A percentile compares a stretch with the other conserved stretches of the same genome.
Conservation (phyloP, 2,113 vertebrate species). For the Neolamprologus hecqui region DNA sequence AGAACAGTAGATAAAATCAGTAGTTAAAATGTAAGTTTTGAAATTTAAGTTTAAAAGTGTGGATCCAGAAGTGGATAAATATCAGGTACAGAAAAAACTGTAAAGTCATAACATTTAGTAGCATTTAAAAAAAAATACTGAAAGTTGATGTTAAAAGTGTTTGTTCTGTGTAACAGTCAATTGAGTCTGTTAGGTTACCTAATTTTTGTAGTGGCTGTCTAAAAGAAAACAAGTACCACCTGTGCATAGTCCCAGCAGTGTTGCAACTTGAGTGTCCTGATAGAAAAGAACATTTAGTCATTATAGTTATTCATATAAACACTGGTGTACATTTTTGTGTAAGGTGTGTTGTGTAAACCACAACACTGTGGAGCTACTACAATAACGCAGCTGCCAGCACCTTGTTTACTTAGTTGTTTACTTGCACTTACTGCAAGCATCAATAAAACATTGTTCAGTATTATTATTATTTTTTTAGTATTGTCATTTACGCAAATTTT, state of each 20-base stretch:
- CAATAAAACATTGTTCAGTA: background rate
- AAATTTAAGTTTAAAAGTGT: too few species aligned
- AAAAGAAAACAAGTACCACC: background rate
- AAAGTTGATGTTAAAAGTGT: background rate
- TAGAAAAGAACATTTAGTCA: background rate
- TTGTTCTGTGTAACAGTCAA: background rate
- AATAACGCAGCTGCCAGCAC: background rate
- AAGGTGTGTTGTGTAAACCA: background rate
- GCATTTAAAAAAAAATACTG: fast-evolving
- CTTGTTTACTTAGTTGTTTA: background rate
- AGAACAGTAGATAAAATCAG: too few species aligned
- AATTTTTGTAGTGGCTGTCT: background rate
- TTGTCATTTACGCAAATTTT: background rate
- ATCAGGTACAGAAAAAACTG: background rate
- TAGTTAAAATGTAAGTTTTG: too few species aligned
- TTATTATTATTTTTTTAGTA: background rate
- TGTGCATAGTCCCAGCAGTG: background rate
- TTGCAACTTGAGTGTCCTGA: background rate
- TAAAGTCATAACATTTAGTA: background rate
- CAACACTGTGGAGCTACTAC: fast-evolving
- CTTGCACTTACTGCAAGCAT: background rate
- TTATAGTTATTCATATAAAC: background rate
- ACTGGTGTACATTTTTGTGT: background rate
- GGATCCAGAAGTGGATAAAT: background rate
- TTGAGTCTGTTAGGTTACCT: background rate